A percentile compares a stretch with the other conserved stretches of the same genome.
phyloP scores from a whole-genome alignment of 2,888 invertebrate genomes.

The Tipula unca region DNA sequence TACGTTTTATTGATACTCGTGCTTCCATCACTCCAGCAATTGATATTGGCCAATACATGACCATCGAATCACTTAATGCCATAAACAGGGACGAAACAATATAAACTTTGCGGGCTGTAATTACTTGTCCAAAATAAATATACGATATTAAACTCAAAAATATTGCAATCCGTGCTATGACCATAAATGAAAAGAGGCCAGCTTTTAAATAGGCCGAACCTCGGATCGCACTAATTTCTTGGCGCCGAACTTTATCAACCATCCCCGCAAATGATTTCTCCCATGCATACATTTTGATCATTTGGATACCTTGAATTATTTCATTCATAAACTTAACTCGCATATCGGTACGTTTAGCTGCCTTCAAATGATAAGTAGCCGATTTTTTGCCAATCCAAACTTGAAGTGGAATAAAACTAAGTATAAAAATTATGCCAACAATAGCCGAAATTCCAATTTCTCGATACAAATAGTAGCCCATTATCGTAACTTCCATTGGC shows the following conservation, averaged over 20 bases:
- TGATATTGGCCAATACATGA: conserved; percentile 71
- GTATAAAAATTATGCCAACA: conserved; percentile 60
- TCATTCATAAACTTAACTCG: conserved; percentile 85
- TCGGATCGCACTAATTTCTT: conserved; percentile 59
- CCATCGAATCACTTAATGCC: conserved; percentile 66
- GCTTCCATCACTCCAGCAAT: conserved; percentile 70
- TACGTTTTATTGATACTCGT: conserved; percentile 60
- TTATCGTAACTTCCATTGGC: conserved; percentile 51
- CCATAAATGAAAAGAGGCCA: conserved; percentile 60
- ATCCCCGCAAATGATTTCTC: conserved; percentile 69
- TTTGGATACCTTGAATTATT: conserved; percentile 71
- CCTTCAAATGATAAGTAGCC: conserved; percentile 55
- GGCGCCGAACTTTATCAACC: conserved; percentile 62
- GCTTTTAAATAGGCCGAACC: conserved; percentile 60
- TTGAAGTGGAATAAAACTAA: conserved; percentile 66
- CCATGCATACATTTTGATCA: conserved; percentile 87
- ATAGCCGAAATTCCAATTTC: conserved; percentile 58
- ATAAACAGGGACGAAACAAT: conserved; percentile 75
- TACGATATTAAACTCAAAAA: conserved; percentile 66
- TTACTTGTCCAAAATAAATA: conserved; percentile 51
- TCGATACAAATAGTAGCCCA: conserved; percentile 46
- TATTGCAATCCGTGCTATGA: conserved; percentile 70
- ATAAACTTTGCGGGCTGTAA: conserved; percentile 70
- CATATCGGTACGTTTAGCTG: conserved; percentile 73
- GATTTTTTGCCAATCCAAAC: conserved; percentile 62